Conservation (phyloP, 2,113 vertebrate species). For the Nymphicus hollandicus region DNA sequence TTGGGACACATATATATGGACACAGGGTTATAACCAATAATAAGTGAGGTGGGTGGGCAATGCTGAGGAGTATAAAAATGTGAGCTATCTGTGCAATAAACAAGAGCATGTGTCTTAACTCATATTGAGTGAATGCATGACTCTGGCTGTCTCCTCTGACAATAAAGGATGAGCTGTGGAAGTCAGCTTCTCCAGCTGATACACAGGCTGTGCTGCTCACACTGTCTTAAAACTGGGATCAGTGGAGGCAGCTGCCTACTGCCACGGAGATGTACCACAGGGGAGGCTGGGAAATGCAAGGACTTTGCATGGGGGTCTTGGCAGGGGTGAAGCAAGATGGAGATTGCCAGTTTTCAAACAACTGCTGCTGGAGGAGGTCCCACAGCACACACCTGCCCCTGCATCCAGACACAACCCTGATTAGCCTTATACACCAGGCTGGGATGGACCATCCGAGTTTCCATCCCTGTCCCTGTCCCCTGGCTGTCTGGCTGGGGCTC, state of each 20-base stretch:
- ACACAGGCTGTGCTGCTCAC: background rate
- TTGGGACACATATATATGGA: no score
- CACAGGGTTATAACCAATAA: no score
- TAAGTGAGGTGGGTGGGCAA: no score
- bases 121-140: no score
- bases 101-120: no score
- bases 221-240: background rate
- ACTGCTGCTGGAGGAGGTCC: background rate
- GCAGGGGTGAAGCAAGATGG: background rate
- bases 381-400: accelerated
- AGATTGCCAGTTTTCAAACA: background rate
- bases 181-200: background rate
- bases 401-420: accelerated
- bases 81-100: no score
- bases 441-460: background rate
- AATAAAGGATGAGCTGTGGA: background rate
- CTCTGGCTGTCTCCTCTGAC: no score
- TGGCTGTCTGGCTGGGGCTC: background rate
- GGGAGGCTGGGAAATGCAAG: background rate
- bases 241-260: background rate
- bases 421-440: no score
- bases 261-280: accelerated
- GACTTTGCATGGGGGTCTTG: background rate
- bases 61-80: no score
- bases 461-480: background rate